Evolutionary conservation across 2,113 vertebrate genomes (phyloP).

Genomic region (Paratilapia polleni): DNA sequence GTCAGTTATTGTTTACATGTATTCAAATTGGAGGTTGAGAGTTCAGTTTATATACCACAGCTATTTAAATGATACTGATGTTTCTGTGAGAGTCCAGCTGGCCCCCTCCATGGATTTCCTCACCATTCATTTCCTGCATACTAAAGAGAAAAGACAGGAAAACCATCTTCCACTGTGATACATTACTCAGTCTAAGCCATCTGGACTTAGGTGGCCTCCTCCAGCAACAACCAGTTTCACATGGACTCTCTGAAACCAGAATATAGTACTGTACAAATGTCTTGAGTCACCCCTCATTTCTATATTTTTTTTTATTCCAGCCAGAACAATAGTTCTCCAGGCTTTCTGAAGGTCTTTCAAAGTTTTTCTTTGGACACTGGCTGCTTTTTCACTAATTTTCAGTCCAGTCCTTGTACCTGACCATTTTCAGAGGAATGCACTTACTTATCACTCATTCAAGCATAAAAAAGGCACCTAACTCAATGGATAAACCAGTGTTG

Average conservation of each 20-base stretch:
- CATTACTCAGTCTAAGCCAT: conserved; percentile 1
- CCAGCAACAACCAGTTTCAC: not conserved
- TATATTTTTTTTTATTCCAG: not conserved
- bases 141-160: conserved; percentile 33
- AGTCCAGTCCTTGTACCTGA: too few species aligned
- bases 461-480: too few species aligned
- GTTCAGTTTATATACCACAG: not conserved
- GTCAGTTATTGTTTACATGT: not conserved
- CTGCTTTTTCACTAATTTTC: too few species aligned
- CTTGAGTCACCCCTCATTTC: not conserved
- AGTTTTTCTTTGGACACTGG: too few species aligned
- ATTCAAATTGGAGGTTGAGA: not conserved
- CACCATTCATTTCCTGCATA: conserved; percentile 17
- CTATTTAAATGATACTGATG: not conserved
- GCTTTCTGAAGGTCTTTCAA: not conserved
- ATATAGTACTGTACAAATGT: not conserved
- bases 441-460: too few species aligned
- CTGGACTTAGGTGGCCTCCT: not conserved
- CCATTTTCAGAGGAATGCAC: too few species aligned
- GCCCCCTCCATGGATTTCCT: conserved; percentile 2
- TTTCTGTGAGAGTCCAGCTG: not conserved
- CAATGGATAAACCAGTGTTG: too few species aligned
- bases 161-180: not conserved
- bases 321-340: rapidly evolving
- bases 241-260: not conserved